Percentiles rank a stretch among this genome's conserved stretches.
These are phyloP conservation scores for Callimorpha dominula DNA, from an alignment of 2,888 invertebrate genomes.

Conservation along the genomic window DNA sequence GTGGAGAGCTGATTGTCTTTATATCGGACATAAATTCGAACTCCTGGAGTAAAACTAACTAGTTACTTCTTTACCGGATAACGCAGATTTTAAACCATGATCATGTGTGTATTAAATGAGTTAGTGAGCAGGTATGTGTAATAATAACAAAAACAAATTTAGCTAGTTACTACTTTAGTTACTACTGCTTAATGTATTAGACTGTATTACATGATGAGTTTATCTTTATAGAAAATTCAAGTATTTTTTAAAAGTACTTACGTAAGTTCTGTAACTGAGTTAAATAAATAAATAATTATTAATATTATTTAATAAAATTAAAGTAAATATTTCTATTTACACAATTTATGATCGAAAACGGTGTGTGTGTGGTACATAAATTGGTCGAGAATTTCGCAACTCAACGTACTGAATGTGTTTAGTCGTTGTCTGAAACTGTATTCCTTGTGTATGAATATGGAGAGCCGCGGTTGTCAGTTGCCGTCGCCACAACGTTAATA, in stretches of 20 bases:
- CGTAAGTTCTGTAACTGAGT: background rate
- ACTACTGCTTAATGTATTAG: background rate
- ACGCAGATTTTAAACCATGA: too few relatives aligned
- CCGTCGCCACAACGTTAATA: conserved; percentile 67
- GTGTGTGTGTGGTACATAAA: conserved; percentile 1
- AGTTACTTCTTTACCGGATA: too few relatives aligned
- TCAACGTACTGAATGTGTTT: conserved; percentile 35
- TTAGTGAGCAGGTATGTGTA: background rate
- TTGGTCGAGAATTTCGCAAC: conserved; percentile 15
- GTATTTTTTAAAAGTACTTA: background rate
- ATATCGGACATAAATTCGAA: too few relatives aligned
- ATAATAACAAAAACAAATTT: background rate
- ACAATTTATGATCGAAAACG: background rate
- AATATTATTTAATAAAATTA: conserved; percentile 4
- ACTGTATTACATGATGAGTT: background rate
- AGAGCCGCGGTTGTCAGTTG: conserved; percentile 64
- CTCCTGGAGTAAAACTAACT: too few relatives aligned
- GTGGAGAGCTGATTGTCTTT: too few relatives aligned
- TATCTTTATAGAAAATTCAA: background rate
- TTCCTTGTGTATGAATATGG: conserved; percentile 67
- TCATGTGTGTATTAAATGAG: background rate
- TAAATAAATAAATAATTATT: too few relatives aligned
- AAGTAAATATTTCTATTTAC: background rate
- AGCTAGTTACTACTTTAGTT: background rate
- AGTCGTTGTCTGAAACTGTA: conserved; percentile 39